A percentile compares a stretch with the other conserved stretches of the same genome.
Conservation (phyloP, 2,888 invertebrate genomes). For the Zygogramma bicolorata region DNA sequence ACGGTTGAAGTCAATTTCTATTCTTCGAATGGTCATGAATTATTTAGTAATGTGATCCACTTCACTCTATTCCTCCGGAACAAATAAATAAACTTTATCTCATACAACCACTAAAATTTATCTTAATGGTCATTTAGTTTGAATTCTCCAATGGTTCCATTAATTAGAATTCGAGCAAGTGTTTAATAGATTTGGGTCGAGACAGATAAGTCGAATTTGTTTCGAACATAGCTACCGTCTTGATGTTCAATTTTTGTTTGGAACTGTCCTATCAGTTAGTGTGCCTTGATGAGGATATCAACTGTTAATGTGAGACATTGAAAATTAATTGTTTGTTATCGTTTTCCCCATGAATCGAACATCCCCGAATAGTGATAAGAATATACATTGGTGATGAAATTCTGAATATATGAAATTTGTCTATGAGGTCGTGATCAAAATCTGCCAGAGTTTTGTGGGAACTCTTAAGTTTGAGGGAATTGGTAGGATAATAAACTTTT, state of each 20-base stretch:
- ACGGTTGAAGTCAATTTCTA: no score
- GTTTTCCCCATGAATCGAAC: no score
- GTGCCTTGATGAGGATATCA: neutral
- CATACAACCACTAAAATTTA: constrained; percentile 28
- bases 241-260: neutral
- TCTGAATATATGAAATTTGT: no score
- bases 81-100: neutral
- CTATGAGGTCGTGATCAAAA: no score
- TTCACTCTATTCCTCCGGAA: neutral
- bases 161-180: constrained; percentile 25
- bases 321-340: no score
- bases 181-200: constrained; percentile 43
- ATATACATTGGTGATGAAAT: no score
- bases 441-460: no score
- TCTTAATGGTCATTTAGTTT: constrained; percentile 48
- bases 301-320: no score
- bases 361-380: no score
- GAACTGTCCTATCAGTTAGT: neutral
- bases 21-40: neutral
- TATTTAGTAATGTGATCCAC: neutral
- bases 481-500: no score
- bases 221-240: neutral
- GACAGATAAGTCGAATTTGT: neutral
- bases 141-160: constrained; percentile 22
- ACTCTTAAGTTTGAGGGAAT: no score